Conservation (phyloP, 2,113 vertebrate species). For the Prochilodus magdalenae region DNA sequence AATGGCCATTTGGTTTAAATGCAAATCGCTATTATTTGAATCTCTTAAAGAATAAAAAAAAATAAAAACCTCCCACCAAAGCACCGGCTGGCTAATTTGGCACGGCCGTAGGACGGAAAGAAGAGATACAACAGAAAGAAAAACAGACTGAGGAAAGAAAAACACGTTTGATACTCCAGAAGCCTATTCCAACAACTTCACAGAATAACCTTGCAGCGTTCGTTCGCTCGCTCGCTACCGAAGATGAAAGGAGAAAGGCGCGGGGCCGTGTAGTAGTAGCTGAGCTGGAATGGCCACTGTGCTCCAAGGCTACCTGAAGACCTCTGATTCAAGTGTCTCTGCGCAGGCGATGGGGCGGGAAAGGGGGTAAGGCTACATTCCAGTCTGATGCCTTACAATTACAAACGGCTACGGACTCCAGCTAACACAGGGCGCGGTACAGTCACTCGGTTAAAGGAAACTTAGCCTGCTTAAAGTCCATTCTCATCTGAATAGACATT, state of each 20-base stretch:
- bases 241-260: background rate
- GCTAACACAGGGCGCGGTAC: background rate
- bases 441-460: background rate
- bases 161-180: background rate
- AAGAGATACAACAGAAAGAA: background rate
- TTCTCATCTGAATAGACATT: background rate
- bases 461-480: background rate
- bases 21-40: conserved; percentile 61
- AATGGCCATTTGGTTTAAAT: conserved; percentile 59
- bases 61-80: conserved; percentile 16
- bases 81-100: background rate
- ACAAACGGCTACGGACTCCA: background rate
- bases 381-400: background rate
- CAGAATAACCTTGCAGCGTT: conserved; percentile 17
- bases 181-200: conserved; percentile 3
- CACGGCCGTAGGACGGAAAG: background rate
- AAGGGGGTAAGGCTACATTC: conserved; percentile 23
- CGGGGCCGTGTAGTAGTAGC: background rate
- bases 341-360: background rate
- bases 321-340: conserved; percentile 24
- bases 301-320: conserved; percentile 25
- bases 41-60: conserved; percentile 43
- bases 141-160: too few relatives aligned
- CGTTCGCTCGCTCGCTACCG: background rate
- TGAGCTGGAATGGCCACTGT: background rate